Base-by-base conservation (phyloP, 2,113 vertebrate species). In the Gavialis gangeticus region DNA sequence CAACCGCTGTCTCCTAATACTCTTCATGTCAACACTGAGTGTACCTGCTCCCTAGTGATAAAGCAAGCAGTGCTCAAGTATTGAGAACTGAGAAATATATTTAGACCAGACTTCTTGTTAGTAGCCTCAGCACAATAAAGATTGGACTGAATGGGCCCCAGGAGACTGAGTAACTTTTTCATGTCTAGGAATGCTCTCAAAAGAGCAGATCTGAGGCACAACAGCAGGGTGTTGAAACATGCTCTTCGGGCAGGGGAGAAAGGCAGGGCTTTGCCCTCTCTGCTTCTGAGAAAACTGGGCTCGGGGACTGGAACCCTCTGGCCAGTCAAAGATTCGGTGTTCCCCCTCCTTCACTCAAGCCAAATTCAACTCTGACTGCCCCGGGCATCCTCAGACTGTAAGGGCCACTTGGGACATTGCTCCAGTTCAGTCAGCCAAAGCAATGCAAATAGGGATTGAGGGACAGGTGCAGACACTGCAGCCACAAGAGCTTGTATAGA, bases 241-340 rank as follows among this genome's bases (percentile, higher is more conserved):
- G 67, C 67, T 71, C 22, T 37, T 22, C 11, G 30, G 30, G 30
- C 5, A 12, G 67, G 30, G 34, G 19, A 69, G 27, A 12, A 69
- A 46, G 9, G 46, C 46, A 46, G 67, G 62, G 27, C 34, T 30
- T 62, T 73, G 58, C 62, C 80, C 79, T 56, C 67, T 82, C 56
- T 28, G 55, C 62, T 37, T 0, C 0, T 24, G 22, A 14, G 57
- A 46, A 57, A 60, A 58, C 46, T 21, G 22, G 71, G n/a, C 0
- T 7, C 75, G 37, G 82, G 64, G 28, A 21, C 69, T 37, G 46
- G 69, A 8, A 13, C 69, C 24, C 22, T 1, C 69, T 71, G 21
- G 67, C 67, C 67, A 22, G 67, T 37, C 17, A 3, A 37, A 71
- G 34, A 37, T 13, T 11, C 67, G 4, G 19, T 14, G 2, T 6